Percentiles rank a stretch among this genome's conserved stretches.
Conservation (phyloP, 2,113 vertebrate species). For the Echinops telfairi region DNA sequence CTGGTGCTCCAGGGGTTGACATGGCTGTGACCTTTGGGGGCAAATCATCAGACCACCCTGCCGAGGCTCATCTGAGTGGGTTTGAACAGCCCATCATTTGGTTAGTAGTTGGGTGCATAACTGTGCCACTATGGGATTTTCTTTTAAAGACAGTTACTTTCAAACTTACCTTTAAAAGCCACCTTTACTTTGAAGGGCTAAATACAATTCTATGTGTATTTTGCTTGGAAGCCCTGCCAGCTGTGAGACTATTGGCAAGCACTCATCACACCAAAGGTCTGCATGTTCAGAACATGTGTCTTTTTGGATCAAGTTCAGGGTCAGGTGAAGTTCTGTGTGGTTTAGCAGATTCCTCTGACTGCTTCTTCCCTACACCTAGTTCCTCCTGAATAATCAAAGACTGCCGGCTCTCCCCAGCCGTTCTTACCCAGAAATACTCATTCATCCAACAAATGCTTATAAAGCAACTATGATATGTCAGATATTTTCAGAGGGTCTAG, state of each 20-base stretch:
- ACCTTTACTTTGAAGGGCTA: not conserved
- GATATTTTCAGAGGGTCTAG: not conserved
- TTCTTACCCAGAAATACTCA: not conserved
- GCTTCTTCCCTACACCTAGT: not conserved
- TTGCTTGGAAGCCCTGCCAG: not conserved
- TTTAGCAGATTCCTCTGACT: not conserved
- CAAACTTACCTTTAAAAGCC: conserved; percentile 12
- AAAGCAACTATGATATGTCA: not conserved
- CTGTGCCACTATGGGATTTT: not conserved
- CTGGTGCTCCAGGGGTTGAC: not conserved
- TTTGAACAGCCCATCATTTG: not conserved
- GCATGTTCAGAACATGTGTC: no score
- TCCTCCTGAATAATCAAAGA: not conserved
- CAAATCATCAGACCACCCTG: not conserved
- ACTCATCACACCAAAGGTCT: not conserved
- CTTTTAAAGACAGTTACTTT: not conserved
- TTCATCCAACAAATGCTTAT: not conserved
- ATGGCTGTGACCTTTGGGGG: not conserved
- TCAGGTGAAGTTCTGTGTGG: not conserved
- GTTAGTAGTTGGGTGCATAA: not conserved
- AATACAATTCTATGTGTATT: not conserved
- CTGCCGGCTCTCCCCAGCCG: not conserved
- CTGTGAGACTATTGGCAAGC: not conserved
- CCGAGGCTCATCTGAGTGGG: not conserved
- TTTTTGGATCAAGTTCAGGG: not conserved